Evolutionary conservation across 2,113 vertebrate species (phyloP).

Genomic region (Callipepla californica): DNA sequence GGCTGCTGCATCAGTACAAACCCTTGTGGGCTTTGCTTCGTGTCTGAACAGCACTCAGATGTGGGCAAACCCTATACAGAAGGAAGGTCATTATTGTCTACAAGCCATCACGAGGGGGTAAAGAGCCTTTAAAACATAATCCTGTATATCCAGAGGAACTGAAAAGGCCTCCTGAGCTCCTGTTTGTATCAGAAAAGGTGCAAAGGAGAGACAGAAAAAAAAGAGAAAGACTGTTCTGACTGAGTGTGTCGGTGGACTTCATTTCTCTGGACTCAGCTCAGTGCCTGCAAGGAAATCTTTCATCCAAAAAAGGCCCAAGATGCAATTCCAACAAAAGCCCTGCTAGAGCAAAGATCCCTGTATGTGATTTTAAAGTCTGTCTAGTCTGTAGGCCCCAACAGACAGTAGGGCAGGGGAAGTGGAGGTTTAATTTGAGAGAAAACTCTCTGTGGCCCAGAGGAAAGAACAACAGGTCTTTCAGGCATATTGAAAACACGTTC

Average conservation of each 20-base stretch:
- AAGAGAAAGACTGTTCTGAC: background rate
- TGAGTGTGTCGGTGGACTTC: background rate
- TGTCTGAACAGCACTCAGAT: background rate
- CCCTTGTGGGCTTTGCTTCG: background rate
- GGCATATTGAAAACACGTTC: background rate
- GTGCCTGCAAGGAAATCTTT: background rate
- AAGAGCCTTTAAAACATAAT: background rate
- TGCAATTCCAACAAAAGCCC: background rate
- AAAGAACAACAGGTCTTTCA: background rate
- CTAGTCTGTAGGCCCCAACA: background rate
- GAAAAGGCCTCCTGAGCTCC: background rate
- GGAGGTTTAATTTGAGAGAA: background rate
- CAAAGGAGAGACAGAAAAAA: background rate
- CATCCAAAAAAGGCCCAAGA: background rate
- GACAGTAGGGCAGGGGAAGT: background rate
- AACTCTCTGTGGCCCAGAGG: background rate
- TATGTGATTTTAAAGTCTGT: background rate
- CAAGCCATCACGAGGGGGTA: background rate
- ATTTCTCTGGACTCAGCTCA: background rate
- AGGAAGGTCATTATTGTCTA: background rate
- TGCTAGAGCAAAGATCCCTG: background rate
- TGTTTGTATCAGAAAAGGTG: background rate
- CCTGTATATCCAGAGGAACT: background rate
- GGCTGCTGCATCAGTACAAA: background rate
- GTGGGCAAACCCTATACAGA: too few relatives aligned